Evolutionary conservation across 2,113 vertebrate species (phyloP).

Genomic region (Python bivittatus): DNA sequence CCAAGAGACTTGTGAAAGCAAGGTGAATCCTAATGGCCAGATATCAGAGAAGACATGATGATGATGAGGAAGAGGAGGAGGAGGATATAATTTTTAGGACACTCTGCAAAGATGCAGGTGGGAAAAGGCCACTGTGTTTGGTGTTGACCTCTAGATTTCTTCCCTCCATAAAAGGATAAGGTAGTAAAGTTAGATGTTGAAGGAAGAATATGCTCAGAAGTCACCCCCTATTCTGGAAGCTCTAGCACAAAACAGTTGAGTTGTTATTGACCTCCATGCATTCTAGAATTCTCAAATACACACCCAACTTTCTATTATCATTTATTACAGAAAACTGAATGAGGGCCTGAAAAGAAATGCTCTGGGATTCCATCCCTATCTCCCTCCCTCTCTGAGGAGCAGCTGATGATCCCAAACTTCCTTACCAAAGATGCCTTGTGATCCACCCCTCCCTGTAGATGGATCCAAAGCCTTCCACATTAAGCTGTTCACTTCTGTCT

Average conservation of each 20-base stretch:
- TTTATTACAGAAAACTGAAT: background rate
- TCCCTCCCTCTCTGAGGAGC: background rate
- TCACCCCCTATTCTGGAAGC: background rate
- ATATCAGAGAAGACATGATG: background rate
- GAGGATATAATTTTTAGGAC: background rate
- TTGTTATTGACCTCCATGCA: background rate
- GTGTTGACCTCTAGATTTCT: background rate
- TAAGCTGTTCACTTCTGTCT: slow-evolving; percentile 52
- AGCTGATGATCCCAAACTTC: background rate
- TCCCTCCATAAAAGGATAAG: background rate
- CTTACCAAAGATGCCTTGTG: slow-evolving; percentile 78
- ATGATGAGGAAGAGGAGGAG: background rate
- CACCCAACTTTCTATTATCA: background rate
- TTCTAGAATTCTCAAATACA: background rate
- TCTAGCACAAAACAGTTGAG: background rate
- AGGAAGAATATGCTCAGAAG: background rate
- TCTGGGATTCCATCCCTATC: background rate
- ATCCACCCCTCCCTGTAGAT: slow-evolving; percentile 71
- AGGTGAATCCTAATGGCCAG: background rate
- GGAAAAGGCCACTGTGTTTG: background rate
- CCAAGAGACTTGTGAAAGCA: background rate
- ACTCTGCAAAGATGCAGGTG: background rate
- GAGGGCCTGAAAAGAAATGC: no score
- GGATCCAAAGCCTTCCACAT: slow-evolving; percentile 91
- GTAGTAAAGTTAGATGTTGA: background rate